These are phyloP conservation scores for Drosophila suzukii DNA, from an alignment of 1,140 invertebrate genomes.

Conservation along the genomic window DNA sequence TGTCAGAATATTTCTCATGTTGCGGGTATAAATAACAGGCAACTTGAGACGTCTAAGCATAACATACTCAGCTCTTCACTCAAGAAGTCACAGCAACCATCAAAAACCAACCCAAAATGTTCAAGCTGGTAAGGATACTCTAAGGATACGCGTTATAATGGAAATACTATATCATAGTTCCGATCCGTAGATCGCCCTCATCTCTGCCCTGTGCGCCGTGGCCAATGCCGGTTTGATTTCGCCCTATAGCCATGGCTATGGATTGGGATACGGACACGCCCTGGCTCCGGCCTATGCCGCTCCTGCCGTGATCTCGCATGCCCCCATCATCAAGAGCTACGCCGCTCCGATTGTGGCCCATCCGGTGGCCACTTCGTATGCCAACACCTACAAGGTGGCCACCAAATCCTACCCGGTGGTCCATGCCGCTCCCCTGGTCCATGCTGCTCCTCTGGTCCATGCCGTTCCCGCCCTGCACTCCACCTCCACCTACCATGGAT, in stretches of 20 bases:
- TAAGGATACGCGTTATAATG: constrained; percentile 17
- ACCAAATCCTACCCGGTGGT: constrained; percentile 78
- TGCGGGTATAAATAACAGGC: constrained; percentile 81
- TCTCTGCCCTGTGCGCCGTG: constrained; percentile 79
- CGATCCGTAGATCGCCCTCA: constrained; percentile 57
- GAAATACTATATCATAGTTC: not conserved
- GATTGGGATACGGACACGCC: constrained; percentile 48
- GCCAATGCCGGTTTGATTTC: constrained; percentile 76
- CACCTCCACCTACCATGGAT: constrained; percentile 75
- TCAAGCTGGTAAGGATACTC: constrained; percentile 77
- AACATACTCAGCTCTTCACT: constrained; percentile 71
- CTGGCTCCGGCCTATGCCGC: constrained; percentile 63
- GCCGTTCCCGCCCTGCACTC: constrained; percentile 76
- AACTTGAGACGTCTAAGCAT: constrained; percentile 54
- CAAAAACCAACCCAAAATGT: constrained; percentile 68
- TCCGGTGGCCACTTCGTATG: constrained; percentile 86
- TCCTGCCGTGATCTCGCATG: constrained; percentile 72
- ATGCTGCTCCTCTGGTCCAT: constrained; percentile 70
- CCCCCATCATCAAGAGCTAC: constrained; percentile 75
- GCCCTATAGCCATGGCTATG: constrained; percentile 72
- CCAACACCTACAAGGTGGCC: constrained; percentile 86
- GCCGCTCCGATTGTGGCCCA: constrained; percentile 81
- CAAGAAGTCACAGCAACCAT: constrained; percentile 56
- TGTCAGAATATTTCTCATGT: constrained; percentile 79
- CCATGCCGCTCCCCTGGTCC: constrained; percentile 75